A percentile compares a stretch with the other conserved stretches of the same genome.
Evolutionary conservation across 2,113 vertebrate genomes (phyloP).

Genomic region (Neodon shergylaensis): DNA sequence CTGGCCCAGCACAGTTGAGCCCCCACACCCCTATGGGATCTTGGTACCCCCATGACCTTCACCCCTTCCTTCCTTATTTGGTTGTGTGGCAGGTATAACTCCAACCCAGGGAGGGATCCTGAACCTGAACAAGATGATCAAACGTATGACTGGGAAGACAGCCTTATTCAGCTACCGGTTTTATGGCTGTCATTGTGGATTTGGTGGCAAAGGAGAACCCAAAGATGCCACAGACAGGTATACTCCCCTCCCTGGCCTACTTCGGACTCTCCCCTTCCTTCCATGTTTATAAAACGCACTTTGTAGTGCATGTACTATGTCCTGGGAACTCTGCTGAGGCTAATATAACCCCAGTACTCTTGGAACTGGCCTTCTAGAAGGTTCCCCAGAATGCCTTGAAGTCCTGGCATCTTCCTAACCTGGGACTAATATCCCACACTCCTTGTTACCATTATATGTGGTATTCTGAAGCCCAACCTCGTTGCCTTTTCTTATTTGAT

Average conservation of each 20-base stretch:
- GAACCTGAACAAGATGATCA: conserved; percentile 71
- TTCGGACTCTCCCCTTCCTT: not conserved
- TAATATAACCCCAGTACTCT: not conserved
- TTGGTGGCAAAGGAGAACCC: conserved; percentile 71
- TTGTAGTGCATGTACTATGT: not conserved
- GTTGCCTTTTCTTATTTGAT: not conserved
- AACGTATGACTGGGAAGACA: not conserved
- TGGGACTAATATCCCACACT: too few relatives aligned
- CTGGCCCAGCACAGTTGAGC: too few relatives aligned
- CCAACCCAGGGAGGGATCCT: conserved; percentile 52
- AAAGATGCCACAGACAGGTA: conserved; percentile 76
- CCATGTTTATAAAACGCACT: not conserved
- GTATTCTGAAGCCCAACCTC: not conserved
- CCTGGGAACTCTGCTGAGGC: not conserved
- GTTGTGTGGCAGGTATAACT: conserved; percentile 50
- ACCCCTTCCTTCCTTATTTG: not conserved
- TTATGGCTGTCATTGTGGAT: conserved; percentile 76
- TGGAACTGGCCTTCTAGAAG: not conserved
- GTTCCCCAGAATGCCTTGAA: not conserved
- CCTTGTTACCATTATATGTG: rapidly evolving
- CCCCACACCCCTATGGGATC: too few relatives aligned
- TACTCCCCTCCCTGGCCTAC: not conserved
- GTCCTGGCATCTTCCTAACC: too few relatives aligned
- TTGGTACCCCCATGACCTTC: not conserved
- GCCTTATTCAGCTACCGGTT: conserved; percentile 19